Base-by-base conservation (phyloP, 2,888 invertebrate genomes). In the Limnephilus rhombicus region DNA sequence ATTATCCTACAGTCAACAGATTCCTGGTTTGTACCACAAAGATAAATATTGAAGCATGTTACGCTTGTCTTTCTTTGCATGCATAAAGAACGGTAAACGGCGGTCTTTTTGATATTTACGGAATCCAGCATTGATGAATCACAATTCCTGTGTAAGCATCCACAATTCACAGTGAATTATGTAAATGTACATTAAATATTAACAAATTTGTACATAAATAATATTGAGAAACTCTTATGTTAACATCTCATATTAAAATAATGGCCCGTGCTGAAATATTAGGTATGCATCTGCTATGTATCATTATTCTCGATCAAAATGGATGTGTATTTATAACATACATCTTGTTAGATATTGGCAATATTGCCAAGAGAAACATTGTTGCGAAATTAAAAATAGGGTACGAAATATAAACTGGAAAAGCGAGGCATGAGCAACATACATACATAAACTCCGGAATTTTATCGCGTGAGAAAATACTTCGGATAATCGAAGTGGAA, bases 21-120 rank as follows among this genome's bases (percentile, higher is more conserved):
- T 87, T 68, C 37, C 68, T 68, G 87, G 53, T 68, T 87, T 87
- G 87, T 87, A 53, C 34, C 24, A 29, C 68, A 53, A 53, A 31
- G 68, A 87, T 87, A 68, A 87, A 87, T 87, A 87, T 87, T 87
- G 31, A 53, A 87, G 68, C 29, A 29, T 15, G 34, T 68, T 18
- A 15, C 53, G 68, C 11, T 31, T 87, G 24, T 87, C 87, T 34
- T 87, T 68, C 68, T 87, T 87, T 34, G 53, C 29, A 15, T 34
- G 68, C 53, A 53, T 87, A 34, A 34, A 31, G 53, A 87, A 53
- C 53, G 31, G 34, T 82, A n/a, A 68, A 68, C 68, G 68, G 18
- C 68, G 68, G 68, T 68, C 24, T 24, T 24, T 68, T 68, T 68
- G 68, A 9, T 68, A 68, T 68, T 68, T 68, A 68, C 68, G 68